Base-by-base conservation (phyloP, 1,140 invertebrate genomes). In the Drosophila nigromelanica region DNA sequence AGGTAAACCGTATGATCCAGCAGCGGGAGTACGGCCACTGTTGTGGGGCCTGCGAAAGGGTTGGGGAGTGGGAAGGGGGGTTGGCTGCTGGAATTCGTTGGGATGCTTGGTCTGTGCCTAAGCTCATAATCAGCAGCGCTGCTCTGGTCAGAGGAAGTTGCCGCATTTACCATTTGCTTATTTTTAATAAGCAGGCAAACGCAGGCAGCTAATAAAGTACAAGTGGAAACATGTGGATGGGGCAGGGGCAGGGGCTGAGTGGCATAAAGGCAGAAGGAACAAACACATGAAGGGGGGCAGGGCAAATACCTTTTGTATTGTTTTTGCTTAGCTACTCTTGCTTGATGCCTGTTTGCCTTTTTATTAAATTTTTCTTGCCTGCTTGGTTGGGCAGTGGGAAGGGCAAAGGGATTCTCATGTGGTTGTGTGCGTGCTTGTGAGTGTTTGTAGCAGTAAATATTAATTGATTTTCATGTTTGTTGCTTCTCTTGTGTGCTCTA, bases 171-270 rank as follows among this genome's bases (percentile, higher is more conserved):
- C 69, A 72, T 72, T 72, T 66, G 69, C 37, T 27, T 52, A 72
- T 72, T 72, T 72, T 72, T 72, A 72, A 72, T 72, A 72, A 72
- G 69, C 52, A 66, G 68, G 18, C 68, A 64, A 70, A 70, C 43
- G 33, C 60, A 64, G 51, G 37, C 51, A 48, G 61, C 69, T 72
- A 72, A 72, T 72, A 64, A 72, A 66, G 52, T 58, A 27, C 66
- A 64, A 58, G 37, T 66, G 68, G 52, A 35, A 35, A 10, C 6
- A 27, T 30, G 21, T 27, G 45, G 7, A 14, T 7, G 27, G 15
- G 43, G 11, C 2, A 5, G n/a, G 5, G 7, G 4, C 18, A 48
- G 21, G n/a, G 30, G 18, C 5, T 14, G 12, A 24, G 21, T 14
- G 11, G 8, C 18, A 51, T 14, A 33, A 30, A 14, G 4, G 30